Conservation (phyloP, 2,888 invertebrate genomes). For the Timema cristinae region DNA sequence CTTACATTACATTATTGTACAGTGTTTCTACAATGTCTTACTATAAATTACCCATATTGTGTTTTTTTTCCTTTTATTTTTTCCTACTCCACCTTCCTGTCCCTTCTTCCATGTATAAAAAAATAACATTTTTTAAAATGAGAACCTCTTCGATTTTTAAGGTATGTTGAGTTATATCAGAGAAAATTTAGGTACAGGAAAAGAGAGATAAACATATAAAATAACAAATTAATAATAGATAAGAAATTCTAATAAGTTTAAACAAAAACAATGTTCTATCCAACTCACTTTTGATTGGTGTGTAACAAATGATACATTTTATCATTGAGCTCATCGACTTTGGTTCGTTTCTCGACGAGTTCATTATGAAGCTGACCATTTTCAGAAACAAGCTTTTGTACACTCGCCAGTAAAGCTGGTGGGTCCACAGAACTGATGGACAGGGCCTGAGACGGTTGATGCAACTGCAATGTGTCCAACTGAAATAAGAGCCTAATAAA, state of each 20-base stretch:
- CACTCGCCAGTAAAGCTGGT: slow-evolving; percentile 20
- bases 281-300: slow-evolving; percentile 27
- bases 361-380: slow-evolving; percentile 25
- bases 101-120: too few relatives aligned
- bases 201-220: background rate
- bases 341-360: slow-evolving; percentile 26
- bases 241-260: slow-evolving; percentile 1
- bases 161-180: too few relatives aligned
- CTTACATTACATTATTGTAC: too few relatives aligned
- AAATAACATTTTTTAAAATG: too few relatives aligned
- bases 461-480: slow-evolving; percentile 20
- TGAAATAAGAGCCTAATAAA: background rate
- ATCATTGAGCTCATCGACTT: slow-evolving; percentile 28
- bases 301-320: slow-evolving; percentile 27
- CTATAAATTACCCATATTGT: too few relatives aligned
- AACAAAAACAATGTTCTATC: background rate
- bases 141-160: too few relatives aligned
- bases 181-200: background rate
- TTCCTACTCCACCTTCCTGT: too few relatives aligned
- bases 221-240: background rate
- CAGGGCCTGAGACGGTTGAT: background rate
- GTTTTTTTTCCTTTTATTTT: too few relatives aligned
- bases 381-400: slow-evolving; percentile 26
- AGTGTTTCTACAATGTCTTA: too few relatives aligned
- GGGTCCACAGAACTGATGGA: slow-evolving; percentile 16